Percentiles rank a stretch among this genome's conserved stretches.
These are phyloP conservation scores for Lathronympha strigana DNA, from an alignment of 2,888 invertebrate species.

Conservation along the genomic window DNA sequence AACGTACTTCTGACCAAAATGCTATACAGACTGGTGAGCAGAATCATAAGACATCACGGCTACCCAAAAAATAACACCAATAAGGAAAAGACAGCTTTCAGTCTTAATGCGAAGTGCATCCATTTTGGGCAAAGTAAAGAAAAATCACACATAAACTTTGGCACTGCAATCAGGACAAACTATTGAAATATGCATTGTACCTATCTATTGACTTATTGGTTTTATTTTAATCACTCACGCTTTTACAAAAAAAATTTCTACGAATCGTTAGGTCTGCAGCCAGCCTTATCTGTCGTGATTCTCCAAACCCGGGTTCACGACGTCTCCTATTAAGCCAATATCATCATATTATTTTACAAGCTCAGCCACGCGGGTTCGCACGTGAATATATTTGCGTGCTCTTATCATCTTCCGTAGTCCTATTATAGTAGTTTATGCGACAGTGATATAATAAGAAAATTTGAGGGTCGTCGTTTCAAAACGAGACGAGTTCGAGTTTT, in stretches of 20 bases:
- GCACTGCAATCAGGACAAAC: no score
- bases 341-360: constrained; percentile 40
- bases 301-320: constrained; percentile 29
- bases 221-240: no score
- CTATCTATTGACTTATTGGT: no score
- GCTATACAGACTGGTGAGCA: no score
- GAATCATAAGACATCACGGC: no score
- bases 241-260: not conserved
- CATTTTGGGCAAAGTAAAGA: no score
- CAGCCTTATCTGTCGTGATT: constrained; percentile 35
- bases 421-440: constrained; percentile 1
- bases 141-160: no score
- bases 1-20: no score
- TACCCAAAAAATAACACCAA: no score
- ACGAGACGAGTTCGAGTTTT: not conserved
- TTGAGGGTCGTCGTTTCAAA: not conserved
- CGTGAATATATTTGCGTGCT: constrained; percentile 32
- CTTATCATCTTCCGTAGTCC: constrained; percentile 1
- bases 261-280: constrained; percentile 8
- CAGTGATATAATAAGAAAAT: not conserved
- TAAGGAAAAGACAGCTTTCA: no score
- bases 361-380: constrained; percentile 23
- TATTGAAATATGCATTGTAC: no score
- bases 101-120: no score
- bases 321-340: constrained; percentile 41